These are phyloP conservation scores for Clytia hemisphaerica DNA, from an alignment of 30 jellyfish, hydroid and myxozoan species.

Conservation along the genomic window DNA sequence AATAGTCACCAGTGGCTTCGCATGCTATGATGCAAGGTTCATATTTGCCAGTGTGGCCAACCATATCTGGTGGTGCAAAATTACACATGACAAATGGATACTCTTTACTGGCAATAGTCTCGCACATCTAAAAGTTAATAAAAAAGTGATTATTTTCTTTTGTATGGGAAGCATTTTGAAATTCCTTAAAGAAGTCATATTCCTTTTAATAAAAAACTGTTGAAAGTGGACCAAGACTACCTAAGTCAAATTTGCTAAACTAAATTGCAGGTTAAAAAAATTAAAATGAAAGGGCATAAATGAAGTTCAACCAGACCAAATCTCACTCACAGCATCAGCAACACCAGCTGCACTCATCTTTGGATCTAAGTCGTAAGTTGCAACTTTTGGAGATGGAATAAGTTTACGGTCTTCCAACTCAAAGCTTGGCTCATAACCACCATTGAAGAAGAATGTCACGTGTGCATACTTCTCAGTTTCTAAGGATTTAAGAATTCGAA, in stretches of 20 bases:
- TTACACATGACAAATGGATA: slow-evolving; percentile 88
- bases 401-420: slow-evolving; percentile 87
- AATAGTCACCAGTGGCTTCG: slow-evolving; percentile 77
- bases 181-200: too few species aligned
- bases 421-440: slow-evolving; percentile 91
- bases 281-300: too few species aligned
- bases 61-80: slow-evolving; percentile 99
- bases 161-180: too few species aligned
- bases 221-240: too few species aligned
- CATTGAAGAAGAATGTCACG: slow-evolving; percentile 98
- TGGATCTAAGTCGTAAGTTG: slow-evolving; percentile 95
- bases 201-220: too few species aligned
- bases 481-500: neutral
- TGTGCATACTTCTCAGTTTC: slow-evolving; percentile 99
- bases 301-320: too few species aligned
- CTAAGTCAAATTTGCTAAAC: too few species aligned
- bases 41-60: slow-evolving; percentile 98
- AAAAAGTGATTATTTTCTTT: too few species aligned
- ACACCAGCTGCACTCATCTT: slow-evolving; percentile 97
- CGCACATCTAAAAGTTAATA: slow-evolving; percentile 51
- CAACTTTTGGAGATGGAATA: slow-evolving; percentile 99
- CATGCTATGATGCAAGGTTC: slow-evolving; percentile 97
- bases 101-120: slow-evolving; percentile 57
- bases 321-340: slow-evolving; percentile 89
- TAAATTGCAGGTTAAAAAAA: neutral